Base-by-base conservation (phyloP, 30 jellyfish, hydroid and myxozoan genomes). In the Hydractinia echinata region DNA sequence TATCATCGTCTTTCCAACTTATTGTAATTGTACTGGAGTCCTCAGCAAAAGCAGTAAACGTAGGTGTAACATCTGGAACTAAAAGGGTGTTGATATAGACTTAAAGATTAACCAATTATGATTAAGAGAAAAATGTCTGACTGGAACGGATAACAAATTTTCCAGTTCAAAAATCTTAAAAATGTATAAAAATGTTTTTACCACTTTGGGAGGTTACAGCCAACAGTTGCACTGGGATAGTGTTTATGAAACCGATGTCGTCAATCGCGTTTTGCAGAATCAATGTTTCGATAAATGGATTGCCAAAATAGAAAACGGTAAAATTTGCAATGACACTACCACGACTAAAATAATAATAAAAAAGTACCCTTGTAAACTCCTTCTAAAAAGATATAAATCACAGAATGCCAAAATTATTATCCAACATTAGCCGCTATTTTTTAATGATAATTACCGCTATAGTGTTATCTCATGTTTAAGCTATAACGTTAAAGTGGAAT, bases 261-360 rank as follows among this genome's bases (percentile, higher is more conserved):
- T 72, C 81, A 72, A 72, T 44, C 44, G 62, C 62, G 81, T 72
- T 58, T 72, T 72, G 81, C 10, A 72, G 51, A 52, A 18, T 18
- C n/a, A 72, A 72, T 7, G 81, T 58, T 72, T 72, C 61, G 8
- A 52, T 72, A 15, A 15, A 30, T n/a, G 81, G 81, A 30, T 30
- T 72, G 8, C 61, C 30, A 8, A 15, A 54, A 72, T 72, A 72
- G n/a, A 51, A 8, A 18, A 72, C 51, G 15, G 81, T 30, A 52
- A 72, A 72, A 21, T 51, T 72, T 30, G 62, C 81, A 72, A 72
- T 72, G 8, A 72, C 60, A 72, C 81, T 72, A 7, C 81, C 81
- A 15, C 51, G 30, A 4, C 81, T 72, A 4, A 8, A 72, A 72
- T 30, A 30, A 30, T 30, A 30, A 30, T 30, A 30, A 30, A 30